Evolutionary conservation across 2,888 invertebrate genomes (phyloP), one percentile per base, ranked within the genome.

Genomic region (Notodonta dromedarius): DNA sequence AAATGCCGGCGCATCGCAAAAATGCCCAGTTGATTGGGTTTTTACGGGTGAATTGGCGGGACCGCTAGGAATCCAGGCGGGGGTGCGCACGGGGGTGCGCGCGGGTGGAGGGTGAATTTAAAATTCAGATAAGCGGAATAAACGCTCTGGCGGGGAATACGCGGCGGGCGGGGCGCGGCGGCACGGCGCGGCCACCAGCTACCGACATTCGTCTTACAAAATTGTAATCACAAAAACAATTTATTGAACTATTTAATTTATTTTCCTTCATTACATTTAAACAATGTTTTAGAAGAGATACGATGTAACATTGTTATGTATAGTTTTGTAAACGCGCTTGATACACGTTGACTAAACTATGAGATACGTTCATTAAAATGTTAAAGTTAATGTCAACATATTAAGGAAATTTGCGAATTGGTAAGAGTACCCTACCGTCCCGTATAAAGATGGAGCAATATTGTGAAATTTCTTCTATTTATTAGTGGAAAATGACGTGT

Each of bases 61-160:
- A 81, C 86, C 88, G 88, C 87, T 84, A 85, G 90, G 90, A 88
- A 86, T 88, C 65, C 79, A 63, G 66, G 66, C 42, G 58, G 64
- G 65, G 53, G 58, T 54, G 60, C 58, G 57, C 44, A 58, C 58
- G 63, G 62, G 61, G 46, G 53, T 13, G 40, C 55, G 63, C 57
- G 67, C 56, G 57, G 69, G 57, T 63, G 65, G 67, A 70, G 69
- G 72, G 74, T 73, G 77, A 85, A 90, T 91, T 91, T 91, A 87
- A 91, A 91, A 90, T 91, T 91, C 85, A 90, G 90, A 91, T 90
- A 89, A 90, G 89, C 90, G 89, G 89, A 90, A 91, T 89, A 86
- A 90, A 85, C 84, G 84, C 78, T 35, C 7, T 1, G 35, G 35
- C 73, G 74, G 67, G 84, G 84, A 85, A 83, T 81, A 77, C 67